Base-by-base conservation (phyloP, 2,113 vertebrate genomes). In the Cephalopholis sonnerati region DNA sequence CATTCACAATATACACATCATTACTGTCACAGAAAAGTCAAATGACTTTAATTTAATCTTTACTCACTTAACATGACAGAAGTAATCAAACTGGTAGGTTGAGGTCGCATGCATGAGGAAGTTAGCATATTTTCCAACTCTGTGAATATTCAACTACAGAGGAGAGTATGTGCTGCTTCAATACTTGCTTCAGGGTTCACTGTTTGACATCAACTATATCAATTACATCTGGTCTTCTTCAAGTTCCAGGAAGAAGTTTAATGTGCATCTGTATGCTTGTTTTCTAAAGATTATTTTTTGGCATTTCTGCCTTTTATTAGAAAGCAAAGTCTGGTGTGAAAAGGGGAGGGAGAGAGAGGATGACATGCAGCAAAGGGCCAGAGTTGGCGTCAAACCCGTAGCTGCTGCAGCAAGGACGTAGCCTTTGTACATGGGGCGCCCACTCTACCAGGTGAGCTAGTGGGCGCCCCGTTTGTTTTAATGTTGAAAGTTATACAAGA, bases 111-210 rank as follows among this genome's bases (percentile, higher is more conserved):
- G 55, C 36, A 50, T 32, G 22, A 55, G 39, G 25, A 55, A 67
- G 50, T 64, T 6, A 57, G 70, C 17, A 81, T 54, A 62, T n/a
- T 44, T 75, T 66, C 25, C 8, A 67, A 44, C 24, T 70, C 25
- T 41, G n/a, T 57, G n/a, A 61, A 73, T 68, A 62, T 44, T 65
- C 0, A 69, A 62, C 22, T n/a, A 17, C 8, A 24, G 22, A 57
- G 12, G 65, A 25, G 46, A 71, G 53, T 61, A 48, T 58, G 39
- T 32, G 48, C 44, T 10, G 53, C 17, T 9, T 8, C 53, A 18
- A 54, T 29, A 70, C 4, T 58, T 59, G 74, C 29, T 57, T 12
- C 2, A 59, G 27, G 61, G 27, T 9, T 50, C 17, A 22, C 11
- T 39, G 22, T 50, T 13, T 64, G 16, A 4, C 44, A 46, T 32